A percentile compares a stretch with the other conserved stretches of the same genome.
These are phyloP conservation scores for Rhodinocichla rosea DNA, from an alignment of 2,113 vertebrate genomes.

Conservation along the genomic window DNA sequence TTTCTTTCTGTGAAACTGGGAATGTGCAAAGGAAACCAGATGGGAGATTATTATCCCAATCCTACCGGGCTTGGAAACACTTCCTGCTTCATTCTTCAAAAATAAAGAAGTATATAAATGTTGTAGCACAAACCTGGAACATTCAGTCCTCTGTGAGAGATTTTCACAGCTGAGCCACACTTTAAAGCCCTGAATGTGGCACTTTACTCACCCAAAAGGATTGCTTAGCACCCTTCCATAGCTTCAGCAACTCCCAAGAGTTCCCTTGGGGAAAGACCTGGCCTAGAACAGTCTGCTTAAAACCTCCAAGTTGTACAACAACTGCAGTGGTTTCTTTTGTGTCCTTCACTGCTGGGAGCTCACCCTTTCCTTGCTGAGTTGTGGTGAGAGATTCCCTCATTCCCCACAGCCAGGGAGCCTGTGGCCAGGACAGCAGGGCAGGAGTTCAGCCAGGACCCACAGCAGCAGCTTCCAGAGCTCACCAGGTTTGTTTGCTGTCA, in stretches of 20 bases:
- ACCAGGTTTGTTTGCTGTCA: not conserved
- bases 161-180: not conserved
- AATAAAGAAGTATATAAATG: not conserved
- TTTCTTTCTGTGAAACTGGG: not conserved
- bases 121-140: not conserved
- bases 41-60: not conserved
- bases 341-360: not conserved
- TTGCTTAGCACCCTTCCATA: not conserved
- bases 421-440: not conserved
- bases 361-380: not conserved
- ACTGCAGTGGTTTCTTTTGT: not conserved
- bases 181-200: fast-evolving
- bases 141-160: not conserved
- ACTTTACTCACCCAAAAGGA: not conserved
- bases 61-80: not conserved
- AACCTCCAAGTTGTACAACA: not conserved
- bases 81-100: not conserved
- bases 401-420: not conserved
- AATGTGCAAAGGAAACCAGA: not conserved
- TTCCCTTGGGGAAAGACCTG: not conserved
- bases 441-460: not conserved
- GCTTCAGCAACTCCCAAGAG: not conserved
- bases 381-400: not conserved
- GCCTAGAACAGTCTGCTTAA: not conserved
- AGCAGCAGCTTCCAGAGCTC: not conserved